phyloP scores from a whole-genome alignment of 2,113 vertebrate species.

The Arvicanthis niloticus region DNA sequence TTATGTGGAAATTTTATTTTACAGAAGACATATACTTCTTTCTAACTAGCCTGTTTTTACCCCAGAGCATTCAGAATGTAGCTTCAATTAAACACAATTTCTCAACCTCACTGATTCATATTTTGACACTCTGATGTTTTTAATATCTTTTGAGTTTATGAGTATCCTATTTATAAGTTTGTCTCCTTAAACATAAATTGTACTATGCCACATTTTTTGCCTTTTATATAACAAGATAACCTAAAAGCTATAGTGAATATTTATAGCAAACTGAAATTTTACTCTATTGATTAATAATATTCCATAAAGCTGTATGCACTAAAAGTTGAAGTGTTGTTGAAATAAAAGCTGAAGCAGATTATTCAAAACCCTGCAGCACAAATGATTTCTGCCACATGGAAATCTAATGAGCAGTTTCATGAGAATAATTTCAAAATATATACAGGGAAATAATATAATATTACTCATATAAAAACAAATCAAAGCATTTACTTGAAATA shows the following conservation, averaged over 20 bases:
- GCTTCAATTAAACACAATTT: neutral
- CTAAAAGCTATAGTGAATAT: neutral
- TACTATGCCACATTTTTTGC: neutral
- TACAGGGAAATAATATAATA: neutral
- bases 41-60: neutral
- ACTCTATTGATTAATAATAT: neutral
- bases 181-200: neutral
- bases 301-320: neutral
- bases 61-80: neutral
- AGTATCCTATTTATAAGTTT: neutral
- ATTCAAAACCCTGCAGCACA: neutral
- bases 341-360: neutral
- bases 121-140: neutral
- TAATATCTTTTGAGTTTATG: neutral
- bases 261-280: slow-evolving; percentile 7
- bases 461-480: neutral
- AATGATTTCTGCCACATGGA: neutral
- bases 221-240: neutral
- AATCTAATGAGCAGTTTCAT: neutral
- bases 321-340: neutral
- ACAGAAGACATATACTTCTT: neutral
- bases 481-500: neutral
- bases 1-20: slow-evolving; percentile 40
- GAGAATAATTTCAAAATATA: neutral
- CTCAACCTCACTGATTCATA: neutral